A percentile compares a stretch with the other conserved stretches of the same genome.
Conservation (phyloP, 2,113 vertebrate genomes). For the Mungos mungo region DNA sequence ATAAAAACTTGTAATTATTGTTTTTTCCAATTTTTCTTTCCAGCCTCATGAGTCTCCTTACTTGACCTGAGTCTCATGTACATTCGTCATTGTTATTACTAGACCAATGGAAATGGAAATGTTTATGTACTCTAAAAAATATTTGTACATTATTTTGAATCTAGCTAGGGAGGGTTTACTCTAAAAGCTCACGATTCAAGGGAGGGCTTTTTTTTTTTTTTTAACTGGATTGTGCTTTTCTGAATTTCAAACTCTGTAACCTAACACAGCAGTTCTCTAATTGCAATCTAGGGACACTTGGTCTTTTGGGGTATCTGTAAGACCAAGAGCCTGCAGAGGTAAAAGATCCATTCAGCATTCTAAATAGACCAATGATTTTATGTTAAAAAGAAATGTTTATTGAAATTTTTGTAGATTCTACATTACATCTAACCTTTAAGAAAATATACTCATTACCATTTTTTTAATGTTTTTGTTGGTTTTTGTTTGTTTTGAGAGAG, state of each 20-base stretch:
- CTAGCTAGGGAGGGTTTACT: not conserved
- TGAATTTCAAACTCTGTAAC: not conserved
- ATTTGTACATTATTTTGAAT: not conserved
- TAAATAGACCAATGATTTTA: not conserved
- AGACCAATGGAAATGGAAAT: not conserved
- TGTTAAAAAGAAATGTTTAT: not conserved
- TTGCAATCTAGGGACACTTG: not conserved
- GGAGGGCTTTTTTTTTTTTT: not conserved
- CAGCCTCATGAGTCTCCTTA: not conserved
- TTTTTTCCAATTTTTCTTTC: not conserved
- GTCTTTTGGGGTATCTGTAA: not conserved
- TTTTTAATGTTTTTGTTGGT: no score
- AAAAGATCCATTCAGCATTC: not conserved
- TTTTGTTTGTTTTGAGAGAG: no score
- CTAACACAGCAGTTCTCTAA: not conserved
- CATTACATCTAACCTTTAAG: not conserved
- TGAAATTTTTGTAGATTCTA: not conserved
- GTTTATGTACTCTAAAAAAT: not conserved
- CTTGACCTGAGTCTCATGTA: not conserved
- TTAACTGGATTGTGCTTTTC: not conserved
- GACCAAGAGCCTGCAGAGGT: not conserved
- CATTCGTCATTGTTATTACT: not conserved
- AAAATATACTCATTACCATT: not conserved
- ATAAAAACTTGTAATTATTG: not conserved
- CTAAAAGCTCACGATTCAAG: not conserved